Conservation (phyloP, 2,797 vertebrate species). For the Tiaroga cobitis region DNA sequence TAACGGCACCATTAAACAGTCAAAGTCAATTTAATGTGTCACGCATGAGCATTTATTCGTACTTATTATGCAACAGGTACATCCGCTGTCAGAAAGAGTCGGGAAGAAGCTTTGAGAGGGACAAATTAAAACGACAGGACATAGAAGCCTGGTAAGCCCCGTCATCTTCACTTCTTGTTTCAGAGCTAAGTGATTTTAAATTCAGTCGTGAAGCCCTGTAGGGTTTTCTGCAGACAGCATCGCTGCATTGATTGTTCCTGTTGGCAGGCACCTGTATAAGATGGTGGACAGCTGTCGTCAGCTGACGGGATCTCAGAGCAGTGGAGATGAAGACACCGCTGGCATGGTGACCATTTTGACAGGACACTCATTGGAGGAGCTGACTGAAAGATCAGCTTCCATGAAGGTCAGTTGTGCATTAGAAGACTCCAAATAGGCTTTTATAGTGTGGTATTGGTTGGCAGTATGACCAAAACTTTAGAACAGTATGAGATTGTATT, state of each 20-base stretch:
- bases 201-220: neutral
- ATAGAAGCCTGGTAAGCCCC: slow-evolving; percentile 88
- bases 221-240: neutral
- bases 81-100: slow-evolving; percentile 95
- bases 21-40: neutral
- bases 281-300: slow-evolving; percentile 97
- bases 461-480: neutral
- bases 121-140: slow-evolving; percentile 94
- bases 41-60: neutral
- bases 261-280: slow-evolving; percentile 91
- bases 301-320: slow-evolving; percentile 89
- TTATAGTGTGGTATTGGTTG: neutral
- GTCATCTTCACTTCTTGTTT: neutral
- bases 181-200: too few relatives aligned
- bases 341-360: slow-evolving; percentile 98
- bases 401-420: slow-evolving; percentile 87
- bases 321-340: slow-evolving; percentile 89
- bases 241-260: neutral
- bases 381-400: slow-evolving; percentile 76
- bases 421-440: neutral
- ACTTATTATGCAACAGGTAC: slow-evolving; percentile 78
- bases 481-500: neutral
- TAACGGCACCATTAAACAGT: neutral
- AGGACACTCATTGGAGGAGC: slow-evolving; percentile 83
- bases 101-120: slow-evolving; percentile 90